Percentiles rank a stretch among this genome's conserved stretches.
These are phyloP conservation scores for Drosophila miranda DNA, from an alignment of 1,140 invertebrate genomes.

Conservation along the genomic window DNA sequence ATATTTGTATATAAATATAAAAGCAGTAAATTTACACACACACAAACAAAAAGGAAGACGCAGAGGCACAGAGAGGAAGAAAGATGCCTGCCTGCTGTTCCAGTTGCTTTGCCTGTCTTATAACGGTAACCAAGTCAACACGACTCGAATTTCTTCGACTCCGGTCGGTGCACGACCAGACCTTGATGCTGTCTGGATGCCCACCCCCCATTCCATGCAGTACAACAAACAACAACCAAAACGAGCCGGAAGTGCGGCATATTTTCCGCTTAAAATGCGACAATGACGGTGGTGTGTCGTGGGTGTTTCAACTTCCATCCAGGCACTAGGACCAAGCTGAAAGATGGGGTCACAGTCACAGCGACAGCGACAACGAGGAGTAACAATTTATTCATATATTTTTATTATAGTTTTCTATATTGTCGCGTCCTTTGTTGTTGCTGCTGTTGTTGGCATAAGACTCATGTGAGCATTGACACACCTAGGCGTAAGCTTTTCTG, in stretches of 20 bases:
- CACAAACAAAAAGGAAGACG: not conserved
- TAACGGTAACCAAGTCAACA: slow-evolving; percentile 64
- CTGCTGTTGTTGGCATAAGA: slow-evolving; percentile 39
- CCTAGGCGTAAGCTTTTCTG: slow-evolving; percentile 35
- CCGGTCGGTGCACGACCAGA: not conserved
- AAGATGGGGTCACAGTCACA: slow-evolving; percentile 1
- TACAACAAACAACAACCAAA: slow-evolving; percentile 7
- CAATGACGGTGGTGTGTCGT: slow-evolving; percentile 51
- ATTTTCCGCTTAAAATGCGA: slow-evolving; percentile 75
- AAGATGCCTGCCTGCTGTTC: slow-evolving; percentile 1
- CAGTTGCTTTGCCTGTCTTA: slow-evolving; percentile 43
- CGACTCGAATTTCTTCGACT: not conserved
- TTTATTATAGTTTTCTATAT: slow-evolving; percentile 51
- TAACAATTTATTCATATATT: slow-evolving; percentile 61
- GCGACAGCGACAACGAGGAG: slow-evolving; percentile 29
- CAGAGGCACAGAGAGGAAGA: not conserved
- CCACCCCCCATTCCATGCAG: too few relatives aligned
- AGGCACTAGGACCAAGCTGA: not conserved
- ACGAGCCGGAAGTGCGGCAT: slow-evolving; percentile 62
- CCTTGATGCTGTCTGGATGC: not conserved
- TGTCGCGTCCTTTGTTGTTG: slow-evolving; percentile 47
- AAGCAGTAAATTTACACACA: slow-evolving; percentile 23
- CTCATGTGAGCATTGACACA: slow-evolving; percentile 56
- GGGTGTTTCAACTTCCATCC: slow-evolving; percentile 31
- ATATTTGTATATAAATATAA: slow-evolving; percentile 63